phyloP scores from a whole-genome alignment of 2,113 vertebrate genomes.

The Mustela nigripes region DNA sequence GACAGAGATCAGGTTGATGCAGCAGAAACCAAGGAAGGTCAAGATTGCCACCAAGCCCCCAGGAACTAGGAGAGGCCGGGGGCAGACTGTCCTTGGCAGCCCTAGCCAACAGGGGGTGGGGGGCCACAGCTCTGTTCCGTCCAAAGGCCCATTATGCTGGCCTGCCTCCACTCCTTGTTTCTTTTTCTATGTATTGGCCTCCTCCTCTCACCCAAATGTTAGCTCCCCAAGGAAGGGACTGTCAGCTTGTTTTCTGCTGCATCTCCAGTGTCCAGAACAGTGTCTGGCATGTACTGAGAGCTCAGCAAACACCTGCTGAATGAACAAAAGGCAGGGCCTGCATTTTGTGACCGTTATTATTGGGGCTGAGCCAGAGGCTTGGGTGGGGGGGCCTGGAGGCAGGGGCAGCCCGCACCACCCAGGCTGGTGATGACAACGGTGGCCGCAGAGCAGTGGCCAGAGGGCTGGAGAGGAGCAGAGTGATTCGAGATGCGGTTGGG shows the following conservation, averaged over 20 bases:
- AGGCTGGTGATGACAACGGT: not conserved
- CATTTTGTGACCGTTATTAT: not conserved
- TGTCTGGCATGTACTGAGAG: not conserved
- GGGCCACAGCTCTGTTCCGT: not conserved
- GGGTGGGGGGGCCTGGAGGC: not conserved
- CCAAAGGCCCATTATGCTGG: not conserved
- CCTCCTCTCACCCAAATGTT: not conserved
- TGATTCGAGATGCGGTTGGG: fast-evolving
- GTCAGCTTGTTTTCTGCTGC: not conserved
- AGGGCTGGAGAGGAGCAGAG: not conserved
- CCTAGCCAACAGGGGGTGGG: not conserved
- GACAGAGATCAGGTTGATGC: not conserved
- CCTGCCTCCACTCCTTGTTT: not conserved
- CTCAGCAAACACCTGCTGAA: not conserved
- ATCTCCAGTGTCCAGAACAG: not conserved
- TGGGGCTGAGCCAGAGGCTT: not conserved
- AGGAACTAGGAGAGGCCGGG: not conserved
- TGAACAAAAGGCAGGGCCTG: not conserved
- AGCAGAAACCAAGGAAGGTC: not conserved
- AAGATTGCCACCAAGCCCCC: not conserved
- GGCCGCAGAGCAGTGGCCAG: not conserved
- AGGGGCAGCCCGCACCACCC: not conserved
- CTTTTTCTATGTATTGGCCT: not conserved
- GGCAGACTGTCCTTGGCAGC: not conserved
- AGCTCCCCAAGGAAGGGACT: no score